Base-by-base conservation (phyloP, 2,113 vertebrate genomes). In the Sturnira hondurensis region DNA sequence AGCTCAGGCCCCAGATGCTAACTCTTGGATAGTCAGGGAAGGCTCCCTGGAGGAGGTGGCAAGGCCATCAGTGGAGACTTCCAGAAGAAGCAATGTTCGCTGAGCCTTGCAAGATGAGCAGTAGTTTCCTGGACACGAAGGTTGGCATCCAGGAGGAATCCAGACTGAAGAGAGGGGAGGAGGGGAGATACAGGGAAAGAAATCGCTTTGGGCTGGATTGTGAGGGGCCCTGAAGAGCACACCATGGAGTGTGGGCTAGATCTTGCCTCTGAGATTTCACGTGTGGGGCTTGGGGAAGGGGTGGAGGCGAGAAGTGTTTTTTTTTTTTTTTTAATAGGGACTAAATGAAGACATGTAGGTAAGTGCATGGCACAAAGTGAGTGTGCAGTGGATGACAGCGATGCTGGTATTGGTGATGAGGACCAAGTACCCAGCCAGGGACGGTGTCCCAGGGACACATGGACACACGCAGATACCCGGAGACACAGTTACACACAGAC, bases 41-140 rank as follows among this genome's bases (percentile, higher is more conserved):
- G 65, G 9, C 94, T 96, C 95, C 92, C 50, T 65, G 43, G 78
- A 89, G 74, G 80, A 92, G 88, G 85, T 76, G n/a, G 58, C 43
- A 19, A 45, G 41, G 36, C n/a, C 50, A 63, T 52, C 28, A 28
- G 31, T 76, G 41, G 22, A 52, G 93, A 47, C 54, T 74, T 92
- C 38, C 41, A 1, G 54, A 82, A 54, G 19, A 86, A 50, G 36
- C 17, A 43, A 16, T 28, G 36, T 54, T 82, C 82, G 22, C 68
- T 61, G 41, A 41, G 36, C 78, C 28, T 92, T 47, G 9, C 24
- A 45, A 83, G 56, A 15, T 70, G 43, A 67, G 17, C 10, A 61
- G 36, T 22, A 13, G 38, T 87, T 86, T 86, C 38, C 26, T 50
- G 83, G 61, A 89, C 7, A 0, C 33, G 85, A 36, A n/a, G 14